Evolutionary conservation across 2,888 invertebrate genomes (phyloP).

Genomic region (Netelia inedita): DNA sequence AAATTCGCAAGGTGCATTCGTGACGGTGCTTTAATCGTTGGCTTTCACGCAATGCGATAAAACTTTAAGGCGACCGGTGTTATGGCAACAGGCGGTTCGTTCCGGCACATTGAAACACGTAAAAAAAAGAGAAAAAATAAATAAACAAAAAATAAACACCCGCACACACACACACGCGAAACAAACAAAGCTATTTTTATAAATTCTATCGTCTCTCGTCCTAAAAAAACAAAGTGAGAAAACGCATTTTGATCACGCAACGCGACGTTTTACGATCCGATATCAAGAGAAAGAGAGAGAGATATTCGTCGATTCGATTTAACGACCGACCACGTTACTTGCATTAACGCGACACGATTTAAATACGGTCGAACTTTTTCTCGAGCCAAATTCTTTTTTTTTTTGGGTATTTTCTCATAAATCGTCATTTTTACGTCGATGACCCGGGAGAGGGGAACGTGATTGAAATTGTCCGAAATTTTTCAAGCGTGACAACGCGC

Average conservation of each 20-base stretch:
- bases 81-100: slow-evolving; percentile 53
- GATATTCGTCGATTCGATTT: too few species aligned
- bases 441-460: not conserved
- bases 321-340: too few species aligned
- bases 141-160: slow-evolving; percentile 18
- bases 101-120: slow-evolving; percentile 34
- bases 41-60: slow-evolving; percentile 65
- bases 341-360: too few species aligned
- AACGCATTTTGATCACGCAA: slow-evolving; percentile 55
- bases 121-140: slow-evolving; percentile 7
- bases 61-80: slow-evolving; percentile 27
- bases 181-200: slow-evolving; percentile 15
- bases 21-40: slow-evolving; percentile 56
- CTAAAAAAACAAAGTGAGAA: slow-evolving; percentile 6
- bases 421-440: too few species aligned
- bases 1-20: slow-evolving; percentile 28
- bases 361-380: too few species aligned
- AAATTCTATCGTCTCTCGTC: not conserved
- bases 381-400: too few species aligned
- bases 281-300: not conserved
- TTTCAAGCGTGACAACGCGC: not conserved
- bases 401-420: too few species aligned
- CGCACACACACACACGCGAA: slow-evolving; percentile 13
- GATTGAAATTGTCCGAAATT: not conserved
- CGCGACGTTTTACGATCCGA: not conserved